Evolutionary conservation across 2,888 invertebrate genomes (phyloP).

Genomic region (Aplocera efformata): DNA sequence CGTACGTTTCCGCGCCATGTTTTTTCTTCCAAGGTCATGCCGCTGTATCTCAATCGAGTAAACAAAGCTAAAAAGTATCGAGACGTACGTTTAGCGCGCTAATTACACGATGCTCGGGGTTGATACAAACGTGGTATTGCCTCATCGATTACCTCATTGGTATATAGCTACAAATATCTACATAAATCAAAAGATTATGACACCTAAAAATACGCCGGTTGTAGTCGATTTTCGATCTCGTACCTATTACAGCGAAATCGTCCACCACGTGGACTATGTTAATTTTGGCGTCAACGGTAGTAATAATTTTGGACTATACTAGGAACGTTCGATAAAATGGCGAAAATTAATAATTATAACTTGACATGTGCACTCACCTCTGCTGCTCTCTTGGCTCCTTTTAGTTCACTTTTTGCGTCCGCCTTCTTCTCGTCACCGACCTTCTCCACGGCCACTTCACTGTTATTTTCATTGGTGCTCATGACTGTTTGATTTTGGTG

Average conservation of each 20-base stretch:
- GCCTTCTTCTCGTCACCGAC: slow-evolving; percentile 87
- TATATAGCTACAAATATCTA: slow-evolving; percentile 47
- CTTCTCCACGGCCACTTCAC: slow-evolving; percentile 92
- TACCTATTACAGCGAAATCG: slow-evolving; percentile 24
- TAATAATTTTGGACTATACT: slow-evolving; percentile 38
- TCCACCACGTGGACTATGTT: slow-evolving; percentile 49
- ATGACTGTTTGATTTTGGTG: slow-evolving; percentile 73
- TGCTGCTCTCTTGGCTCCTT: slow-evolving; percentile 93
- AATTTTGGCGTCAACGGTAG: slow-evolving; percentile 20
- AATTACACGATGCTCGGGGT: slow-evolving; percentile 28
- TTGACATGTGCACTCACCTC: slow-evolving; percentile 87
- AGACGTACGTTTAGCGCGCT: slow-evolving; percentile 21
- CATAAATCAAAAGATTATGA: slow-evolving; percentile 49
- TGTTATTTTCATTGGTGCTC: slow-evolving; percentile 87
- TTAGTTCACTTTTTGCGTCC: slow-evolving; percentile 89
- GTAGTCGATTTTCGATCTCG: slow-evolving; percentile 32
- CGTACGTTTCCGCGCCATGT: slow-evolving; percentile 76
- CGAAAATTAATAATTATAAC: slow-evolving; percentile 72
- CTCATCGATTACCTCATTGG: slow-evolving; percentile 65
- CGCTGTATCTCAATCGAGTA: slow-evolving; percentile 71
- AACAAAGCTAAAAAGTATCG: slow-evolving; percentile 61
- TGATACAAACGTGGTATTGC: slow-evolving; percentile 44
- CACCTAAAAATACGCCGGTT: slow-evolving; percentile 74
- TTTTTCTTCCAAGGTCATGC: slow-evolving; percentile 77
- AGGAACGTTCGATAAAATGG: slow-evolving; percentile 72